phyloP scores from a whole-genome alignment of 2,113 vertebrate species.

The Scophthalmus maximus region DNA sequence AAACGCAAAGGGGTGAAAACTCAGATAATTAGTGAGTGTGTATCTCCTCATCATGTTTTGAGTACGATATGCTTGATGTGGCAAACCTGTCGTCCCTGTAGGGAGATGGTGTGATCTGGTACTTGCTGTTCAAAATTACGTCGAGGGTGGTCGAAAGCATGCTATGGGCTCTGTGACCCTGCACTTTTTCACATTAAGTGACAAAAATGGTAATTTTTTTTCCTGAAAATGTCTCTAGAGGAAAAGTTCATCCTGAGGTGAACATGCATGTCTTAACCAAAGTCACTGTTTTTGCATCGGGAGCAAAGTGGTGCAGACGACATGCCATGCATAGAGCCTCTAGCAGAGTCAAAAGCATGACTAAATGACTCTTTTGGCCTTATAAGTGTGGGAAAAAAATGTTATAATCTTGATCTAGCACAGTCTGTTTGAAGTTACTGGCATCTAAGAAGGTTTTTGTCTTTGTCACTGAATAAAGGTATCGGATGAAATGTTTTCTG shows the following conservation, averaged over 20 bases:
- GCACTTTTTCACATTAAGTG: background rate
- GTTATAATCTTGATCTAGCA: too few species aligned
- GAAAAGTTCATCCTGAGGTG: background rate
- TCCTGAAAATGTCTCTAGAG: background rate
- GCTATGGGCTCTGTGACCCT: background rate
- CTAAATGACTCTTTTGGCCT: conserved; percentile 4
- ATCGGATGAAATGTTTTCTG: too few species aligned
- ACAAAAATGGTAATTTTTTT: background rate
- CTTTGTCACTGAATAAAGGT: too few species aligned
- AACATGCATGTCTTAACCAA: background rate
- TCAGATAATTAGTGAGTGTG: background rate
- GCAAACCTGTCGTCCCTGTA: background rate
- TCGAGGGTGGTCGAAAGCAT: background rate
- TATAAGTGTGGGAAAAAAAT: background rate
- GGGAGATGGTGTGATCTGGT: background rate
- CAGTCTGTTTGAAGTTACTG: background rate
- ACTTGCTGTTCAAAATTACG: background rate
- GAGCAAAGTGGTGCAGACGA: background rate
- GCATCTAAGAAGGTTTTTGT: conserved; percentile 5
- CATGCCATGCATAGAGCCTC: background rate
- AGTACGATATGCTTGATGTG: conserved; percentile 6
- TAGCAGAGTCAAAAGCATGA: background rate
- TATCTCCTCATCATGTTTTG: conserved; percentile 4
- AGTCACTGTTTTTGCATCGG: background rate
- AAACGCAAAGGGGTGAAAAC: conserved; percentile 10